phyloP scores from a whole-genome alignment of 2,113 vertebrate species.

The Gymnogyps californianus region DNA sequence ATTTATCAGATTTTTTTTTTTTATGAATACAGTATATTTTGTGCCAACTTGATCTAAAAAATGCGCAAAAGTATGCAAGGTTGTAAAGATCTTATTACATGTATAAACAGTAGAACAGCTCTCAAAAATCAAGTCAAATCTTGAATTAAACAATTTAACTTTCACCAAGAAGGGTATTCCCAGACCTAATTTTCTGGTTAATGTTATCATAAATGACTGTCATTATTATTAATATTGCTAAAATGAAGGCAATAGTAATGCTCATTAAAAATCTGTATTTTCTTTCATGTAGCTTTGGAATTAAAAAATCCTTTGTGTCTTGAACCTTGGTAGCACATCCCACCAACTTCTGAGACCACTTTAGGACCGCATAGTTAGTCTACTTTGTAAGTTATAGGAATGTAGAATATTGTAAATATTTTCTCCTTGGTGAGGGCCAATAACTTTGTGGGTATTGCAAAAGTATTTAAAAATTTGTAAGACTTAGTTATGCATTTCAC shows the following conservation, averaged over 20 bases:
- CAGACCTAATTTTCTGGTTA: background rate
- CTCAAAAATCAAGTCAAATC: slow-evolving; percentile 20
- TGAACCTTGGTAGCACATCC: background rate
- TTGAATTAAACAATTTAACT: slow-evolving; percentile 26
- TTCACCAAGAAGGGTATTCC: slow-evolving; percentile 9
- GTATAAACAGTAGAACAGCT: slow-evolving; percentile 16
- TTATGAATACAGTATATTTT: background rate
- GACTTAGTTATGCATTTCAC: background rate
- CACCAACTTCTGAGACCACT: background rate
- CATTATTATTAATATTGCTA: slow-evolving; percentile 13
- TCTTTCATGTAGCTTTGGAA: background rate
- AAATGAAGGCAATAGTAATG: background rate
- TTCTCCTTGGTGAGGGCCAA: background rate
- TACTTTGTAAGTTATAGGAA: slow-evolving; percentile 5
- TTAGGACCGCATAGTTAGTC: background rate
- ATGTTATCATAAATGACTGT: slow-evolving; percentile 13
- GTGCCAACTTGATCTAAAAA: slow-evolving; percentile 7
- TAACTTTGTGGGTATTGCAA: background rate
- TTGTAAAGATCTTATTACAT: background rate
- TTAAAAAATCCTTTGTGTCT: background rate
- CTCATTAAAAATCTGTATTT: background rate
- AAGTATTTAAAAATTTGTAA: background rate
- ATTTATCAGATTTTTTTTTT: background rate
- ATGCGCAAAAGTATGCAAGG: background rate
- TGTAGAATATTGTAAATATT: background rate